phyloP scores from a whole-genome alignment of 2,888 invertebrate genomes.

The Thymelicus sylvestris region DNA sequence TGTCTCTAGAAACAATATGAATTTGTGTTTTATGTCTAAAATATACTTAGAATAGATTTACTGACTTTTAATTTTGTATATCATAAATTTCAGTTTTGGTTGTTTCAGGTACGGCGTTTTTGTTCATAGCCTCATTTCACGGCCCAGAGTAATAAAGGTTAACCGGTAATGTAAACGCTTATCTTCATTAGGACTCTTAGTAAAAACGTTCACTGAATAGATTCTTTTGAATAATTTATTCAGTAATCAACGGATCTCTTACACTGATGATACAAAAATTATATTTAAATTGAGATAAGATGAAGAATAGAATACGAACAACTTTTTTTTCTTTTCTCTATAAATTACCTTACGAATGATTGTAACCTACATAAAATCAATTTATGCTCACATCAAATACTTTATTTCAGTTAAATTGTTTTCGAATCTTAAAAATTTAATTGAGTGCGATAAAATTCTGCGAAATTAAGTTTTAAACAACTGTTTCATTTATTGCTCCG shows the following conservation, averaged over 20 bases:
- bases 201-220: slow-evolving; percentile 21
- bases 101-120: slow-evolving; percentile 63
- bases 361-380: too few species aligned
- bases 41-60: too few species aligned
- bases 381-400: too few species aligned
- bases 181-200: slow-evolving; percentile 26
- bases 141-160: slow-evolving; percentile 11
- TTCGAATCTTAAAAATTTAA: too few species aligned
- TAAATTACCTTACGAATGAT: too few species aligned
- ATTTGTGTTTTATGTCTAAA: not conserved
- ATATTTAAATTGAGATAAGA: too few species aligned
- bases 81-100: slow-evolving; percentile 40
- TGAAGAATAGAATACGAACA: too few species aligned
- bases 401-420: too few species aligned
- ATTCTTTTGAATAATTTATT: slow-evolving; percentile 17
- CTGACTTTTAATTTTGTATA: slow-evolving; percentile 1
- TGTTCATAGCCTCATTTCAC: slow-evolving; percentile 44
- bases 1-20: too few species aligned
- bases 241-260: slow-evolving; percentile 31
- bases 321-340: too few species aligned
- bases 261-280: not conserved
- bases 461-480: not conserved
- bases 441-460: not conserved
- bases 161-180: slow-evolving; percentile 25
- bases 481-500: not conserved